Evolutionary conservation across 2,797 vertebrate genomes (phyloP), one percentile per base, ranked within the genome.

Genomic region (Carcharodon carcharias): DNA sequence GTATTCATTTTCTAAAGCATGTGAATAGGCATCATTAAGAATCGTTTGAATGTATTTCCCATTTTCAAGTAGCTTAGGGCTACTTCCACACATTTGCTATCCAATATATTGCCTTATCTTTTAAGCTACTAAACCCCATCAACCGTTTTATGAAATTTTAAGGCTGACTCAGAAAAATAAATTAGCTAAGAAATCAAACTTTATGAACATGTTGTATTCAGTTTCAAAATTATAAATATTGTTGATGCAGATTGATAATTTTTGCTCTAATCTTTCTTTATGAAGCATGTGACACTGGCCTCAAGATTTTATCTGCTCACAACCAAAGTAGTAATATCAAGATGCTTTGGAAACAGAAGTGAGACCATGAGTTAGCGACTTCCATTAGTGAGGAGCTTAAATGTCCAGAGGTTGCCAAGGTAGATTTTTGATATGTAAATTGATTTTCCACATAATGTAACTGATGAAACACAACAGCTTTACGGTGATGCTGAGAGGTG

Each of bases 1-100:
- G 97, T 98, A 98, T 98, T 98, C 94, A 95, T 95, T 95, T 95
- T 95, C 94, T 18, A 98, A 98, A 98, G 98, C 98, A 98, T 97
- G 98, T 98, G 98, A 98, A 97, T 77, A 54, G 50, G 45, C 94
- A 95, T 73, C 94, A 95, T 95, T 95, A 95, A 77, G 94, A n/a
- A 71, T 56, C 91, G 40, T 77, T 23, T 56, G 77, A 95, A 95
- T 95, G 69, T 95, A 69, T 77, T 95, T 95, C 50, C 69, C 94
- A 95, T 95, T 77, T 95, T 73, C 69, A 95, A n/a, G 50, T 54
- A 95, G 94, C 94, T 73, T 31, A 95, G 50, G 67, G 94, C 67
- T 95, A 71, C 94, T 73, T 92, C 89, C 89, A 35, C 56, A 58
- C 35, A 63, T 63, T 95, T 77, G 58, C 50, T 21, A 56, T 77